phyloP scores from a whole-genome alignment of 2,113 vertebrate species.

The Poeciliopsis prolifica region DNA sequence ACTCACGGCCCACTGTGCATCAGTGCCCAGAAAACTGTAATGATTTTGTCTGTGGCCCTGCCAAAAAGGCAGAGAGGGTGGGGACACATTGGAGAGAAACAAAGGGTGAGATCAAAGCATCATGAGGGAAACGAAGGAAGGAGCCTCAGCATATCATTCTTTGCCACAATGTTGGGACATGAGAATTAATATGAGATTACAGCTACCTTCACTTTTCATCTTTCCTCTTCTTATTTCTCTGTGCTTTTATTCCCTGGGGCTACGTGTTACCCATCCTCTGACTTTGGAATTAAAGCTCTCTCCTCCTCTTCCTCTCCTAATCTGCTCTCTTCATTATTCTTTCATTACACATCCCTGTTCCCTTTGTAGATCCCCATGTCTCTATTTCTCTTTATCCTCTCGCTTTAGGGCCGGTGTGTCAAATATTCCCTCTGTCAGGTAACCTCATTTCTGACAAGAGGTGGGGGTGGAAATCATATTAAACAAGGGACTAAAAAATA shows the following conservation, averaged over 20 bases:
- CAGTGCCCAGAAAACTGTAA: conserved; percentile 58
- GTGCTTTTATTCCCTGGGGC: conserved; percentile 55
- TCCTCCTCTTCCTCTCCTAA: conserved; percentile 67
- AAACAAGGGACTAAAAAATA: conserved; percentile 48
- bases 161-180: conserved; percentile 15
- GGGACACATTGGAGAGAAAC: conserved; percentile 28
- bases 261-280: conserved; percentile 62
- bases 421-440: conserved; percentile 65
- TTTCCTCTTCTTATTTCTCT: conserved; percentile 32
- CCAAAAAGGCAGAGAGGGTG: conserved; percentile 46
- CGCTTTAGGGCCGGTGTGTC: conserved; percentile 61
- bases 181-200: conserved; percentile 46
- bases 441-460: conserved; percentile 56
- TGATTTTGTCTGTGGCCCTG: conserved; percentile 42
- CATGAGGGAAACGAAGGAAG: conserved; percentile 26
- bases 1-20: conserved; percentile 7
- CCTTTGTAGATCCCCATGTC: conserved; percentile 72
- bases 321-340: conserved; percentile 75
- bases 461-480: conserved; percentile 40
- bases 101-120: conserved; percentile 55
- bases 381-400: conserved; percentile 62
- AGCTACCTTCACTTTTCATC: conserved; percentile 58
- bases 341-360: conserved; percentile 68
- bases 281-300: conserved; percentile 74
- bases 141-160: conserved; percentile 37